Evolutionary conservation across 2,113 vertebrate genomes (phyloP).

Genomic region (Pardalotus punctatus): DNA sequence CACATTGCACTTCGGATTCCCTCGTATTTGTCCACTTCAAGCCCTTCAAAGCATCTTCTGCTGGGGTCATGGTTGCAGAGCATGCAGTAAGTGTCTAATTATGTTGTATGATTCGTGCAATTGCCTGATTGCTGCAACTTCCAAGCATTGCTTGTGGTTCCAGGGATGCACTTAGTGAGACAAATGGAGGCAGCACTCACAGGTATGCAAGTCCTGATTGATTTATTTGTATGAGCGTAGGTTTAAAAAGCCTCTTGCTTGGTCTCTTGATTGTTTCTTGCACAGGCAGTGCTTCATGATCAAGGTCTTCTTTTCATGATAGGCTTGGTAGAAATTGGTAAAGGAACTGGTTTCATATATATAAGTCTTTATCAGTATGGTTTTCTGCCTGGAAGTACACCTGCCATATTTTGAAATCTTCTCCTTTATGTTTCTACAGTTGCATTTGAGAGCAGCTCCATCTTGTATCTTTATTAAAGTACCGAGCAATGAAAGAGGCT

Average conservation of each 20-base stretch:
- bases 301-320: neutral
- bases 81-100: neutral
- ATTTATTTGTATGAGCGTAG: neutral
- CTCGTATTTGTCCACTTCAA: rapidly evolving
- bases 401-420: neutral
- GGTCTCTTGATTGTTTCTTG: neutral
- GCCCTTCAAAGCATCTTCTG: neutral
- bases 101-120: neutral
- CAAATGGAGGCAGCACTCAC: neutral
- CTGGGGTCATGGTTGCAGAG: neutral
- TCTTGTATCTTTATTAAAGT: neutral
- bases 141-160: neutral
- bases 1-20: neutral
- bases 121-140: neutral
- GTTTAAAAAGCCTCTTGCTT: neutral
- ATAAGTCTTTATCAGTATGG: neutral
- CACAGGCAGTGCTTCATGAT: neutral
- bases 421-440: neutral
- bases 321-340: neutral
- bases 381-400: neutral
- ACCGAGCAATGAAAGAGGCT: neutral
- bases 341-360: neutral
- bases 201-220: neutral
- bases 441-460: neutral
- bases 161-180: neutral